Evolutionary conservation across 2,113 vertebrate genomes (phyloP).

Genomic region (Riparia riparia): DNA sequence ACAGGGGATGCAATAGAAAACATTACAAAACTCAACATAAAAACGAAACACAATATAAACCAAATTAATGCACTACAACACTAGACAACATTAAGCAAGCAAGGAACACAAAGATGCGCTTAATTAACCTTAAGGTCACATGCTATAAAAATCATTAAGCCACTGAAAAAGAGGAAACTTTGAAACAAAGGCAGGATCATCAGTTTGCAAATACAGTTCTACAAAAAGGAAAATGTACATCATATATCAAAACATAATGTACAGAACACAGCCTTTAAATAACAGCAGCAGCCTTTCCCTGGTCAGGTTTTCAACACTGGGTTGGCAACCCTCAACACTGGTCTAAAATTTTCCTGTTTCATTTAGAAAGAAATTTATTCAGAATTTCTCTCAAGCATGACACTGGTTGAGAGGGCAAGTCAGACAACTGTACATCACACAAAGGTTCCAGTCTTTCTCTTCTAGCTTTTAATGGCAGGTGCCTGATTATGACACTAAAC

Average conservation of each 20-base stretch:
- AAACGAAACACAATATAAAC: too few relatives aligned
- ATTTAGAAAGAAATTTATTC: slow-evolving; percentile 52
- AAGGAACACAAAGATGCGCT: background rate
- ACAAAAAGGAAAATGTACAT: background rate
- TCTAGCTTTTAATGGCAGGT: slow-evolving; percentile 66
- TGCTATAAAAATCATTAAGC: background rate
- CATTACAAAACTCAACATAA: too few relatives aligned
- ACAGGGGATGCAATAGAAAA: too few relatives aligned
- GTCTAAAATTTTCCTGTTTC: slow-evolving; percentile 35
- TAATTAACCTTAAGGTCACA: background rate
- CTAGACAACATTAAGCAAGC: background rate
- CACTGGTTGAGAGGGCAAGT: slow-evolving; percentile 4
- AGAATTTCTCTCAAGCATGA: slow-evolving; percentile 60
- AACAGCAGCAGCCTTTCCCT: background rate
- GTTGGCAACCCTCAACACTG: background rate
- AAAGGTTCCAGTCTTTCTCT: slow-evolving; percentile 55
- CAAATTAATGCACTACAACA: too few relatives aligned
- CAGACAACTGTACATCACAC: slow-evolving; percentile 40
- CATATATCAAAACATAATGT: background rate
- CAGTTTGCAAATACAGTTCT: background rate
- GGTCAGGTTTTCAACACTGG: background rate
- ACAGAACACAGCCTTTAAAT: background rate
- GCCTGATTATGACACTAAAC: slow-evolving; percentile 60
- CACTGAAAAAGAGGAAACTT: background rate
- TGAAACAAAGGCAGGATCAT: background rate